Conservation (phyloP, 2,888 invertebrate species). For the Acanthosepion esculentum region DNA sequence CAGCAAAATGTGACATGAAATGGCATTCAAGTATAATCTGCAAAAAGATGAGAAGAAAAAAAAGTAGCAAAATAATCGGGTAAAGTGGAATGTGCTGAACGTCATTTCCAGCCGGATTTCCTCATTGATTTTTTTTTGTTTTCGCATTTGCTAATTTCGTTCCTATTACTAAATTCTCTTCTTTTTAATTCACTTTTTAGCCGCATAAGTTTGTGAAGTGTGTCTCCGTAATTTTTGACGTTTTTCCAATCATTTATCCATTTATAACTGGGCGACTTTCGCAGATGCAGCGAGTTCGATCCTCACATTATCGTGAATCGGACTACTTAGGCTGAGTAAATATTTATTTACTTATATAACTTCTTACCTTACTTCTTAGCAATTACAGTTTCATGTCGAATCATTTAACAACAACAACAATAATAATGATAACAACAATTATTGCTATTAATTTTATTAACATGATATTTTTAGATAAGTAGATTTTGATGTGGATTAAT, state of each 20-base stretch:
- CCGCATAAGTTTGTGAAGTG: not conserved
- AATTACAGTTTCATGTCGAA: too few species aligned
- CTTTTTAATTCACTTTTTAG: not conserved
- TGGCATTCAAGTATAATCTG: not conserved
- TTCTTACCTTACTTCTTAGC: too few species aligned
- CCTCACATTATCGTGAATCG: too few species aligned
- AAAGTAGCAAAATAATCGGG: not conserved
- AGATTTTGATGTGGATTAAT: too few species aligned
- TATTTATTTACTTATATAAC: too few species aligned
- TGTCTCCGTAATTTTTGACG: not conserved
- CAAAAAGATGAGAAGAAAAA: not conserved
- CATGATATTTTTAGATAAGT: too few species aligned
- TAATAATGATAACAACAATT: too few species aligned
- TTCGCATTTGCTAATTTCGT: not conserved
- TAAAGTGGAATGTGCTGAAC: not conserved
- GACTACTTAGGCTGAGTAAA: too few species aligned
- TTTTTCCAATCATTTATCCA: not conserved
- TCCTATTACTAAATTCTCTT: not conserved
- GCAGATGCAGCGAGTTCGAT: too few species aligned
- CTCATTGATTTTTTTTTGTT: not conserved
- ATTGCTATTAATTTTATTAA: too few species aligned
- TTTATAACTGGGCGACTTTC: not conserved
- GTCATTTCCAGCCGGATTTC: constrained; percentile 8
- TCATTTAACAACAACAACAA: not conserved
- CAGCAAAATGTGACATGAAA: constrained; percentile 1